Conservation (phyloP, 2,888 invertebrate species). For the Cataglyphis cursor region DNA sequence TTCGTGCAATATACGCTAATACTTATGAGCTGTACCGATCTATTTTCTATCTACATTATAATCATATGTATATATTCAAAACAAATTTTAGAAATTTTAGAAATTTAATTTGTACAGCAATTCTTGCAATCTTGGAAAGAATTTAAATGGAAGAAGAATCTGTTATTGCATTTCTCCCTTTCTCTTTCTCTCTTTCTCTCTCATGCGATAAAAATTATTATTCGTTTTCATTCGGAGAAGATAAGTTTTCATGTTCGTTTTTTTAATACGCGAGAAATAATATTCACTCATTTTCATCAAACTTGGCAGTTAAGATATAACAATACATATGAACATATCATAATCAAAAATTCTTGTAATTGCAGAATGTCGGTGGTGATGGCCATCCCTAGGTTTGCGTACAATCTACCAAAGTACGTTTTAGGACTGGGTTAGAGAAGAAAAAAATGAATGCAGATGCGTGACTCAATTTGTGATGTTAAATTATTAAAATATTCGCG, state of each 20-base stretch:
- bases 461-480: constrained; percentile 58
- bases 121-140: neutral
- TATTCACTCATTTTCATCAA: neutral
- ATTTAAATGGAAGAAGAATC: neutral
- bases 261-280: neutral
- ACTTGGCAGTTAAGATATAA: constrained; percentile 65
- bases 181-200: too few species aligned
- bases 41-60: constrained; percentile 1
- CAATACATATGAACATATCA: neutral
- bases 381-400: constrained; percentile 94
- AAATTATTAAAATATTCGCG: constrained; percentile 58
- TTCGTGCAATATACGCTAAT: neutral
- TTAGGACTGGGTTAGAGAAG: constrained; percentile 92
- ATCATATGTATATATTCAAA: neutral
- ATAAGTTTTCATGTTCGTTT: neutral
- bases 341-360: constrained; percentile 75
- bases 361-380: constrained; percentile 94
- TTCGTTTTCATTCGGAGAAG: neutral
- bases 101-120: neutral
- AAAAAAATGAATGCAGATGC: constrained; percentile 9
- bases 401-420: constrained; percentile 95
- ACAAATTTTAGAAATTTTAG: neutral
- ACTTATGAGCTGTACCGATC: neutral
- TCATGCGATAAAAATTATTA: neutral
- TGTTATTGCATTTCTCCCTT: neutral